phyloP scores from a whole-genome alignment of 2,888 invertebrate species.

The Celastrina argiolus region DNA sequence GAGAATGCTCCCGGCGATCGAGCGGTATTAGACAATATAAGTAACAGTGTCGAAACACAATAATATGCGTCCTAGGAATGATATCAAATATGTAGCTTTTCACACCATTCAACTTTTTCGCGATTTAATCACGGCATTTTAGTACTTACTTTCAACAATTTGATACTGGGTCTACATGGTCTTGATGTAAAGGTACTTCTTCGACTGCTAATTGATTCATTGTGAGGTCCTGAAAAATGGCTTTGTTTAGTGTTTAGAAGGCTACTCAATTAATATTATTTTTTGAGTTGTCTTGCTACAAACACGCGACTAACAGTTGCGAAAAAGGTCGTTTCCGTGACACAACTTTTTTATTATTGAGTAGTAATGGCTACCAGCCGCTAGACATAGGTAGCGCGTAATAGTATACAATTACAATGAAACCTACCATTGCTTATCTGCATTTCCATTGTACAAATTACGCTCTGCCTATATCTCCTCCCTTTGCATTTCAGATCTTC shows the following conservation, averaged over 20 bases:
- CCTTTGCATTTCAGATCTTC: constrained; percentile 64
- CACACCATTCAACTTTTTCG: no score
- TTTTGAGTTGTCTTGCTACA: no score
- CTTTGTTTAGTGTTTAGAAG: not conserved
- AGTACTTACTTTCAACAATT: constrained; percentile 65
- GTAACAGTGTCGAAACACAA: no score
- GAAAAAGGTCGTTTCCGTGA: no score
- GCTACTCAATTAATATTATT: not conserved
- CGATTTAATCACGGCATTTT: no score
- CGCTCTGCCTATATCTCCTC: constrained; percentile 75
- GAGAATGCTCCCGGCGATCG: no score
- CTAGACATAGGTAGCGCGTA: not conserved
- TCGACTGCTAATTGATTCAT: constrained; percentile 68
- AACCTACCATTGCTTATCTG: constrained; percentile 60
- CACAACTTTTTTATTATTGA: no score
- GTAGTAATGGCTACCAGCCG: no score
- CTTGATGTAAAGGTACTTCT: constrained; percentile 66
- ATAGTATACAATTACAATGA: constrained; percentile 22
- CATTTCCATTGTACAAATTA: constrained; percentile 71
- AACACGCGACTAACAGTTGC: no score
- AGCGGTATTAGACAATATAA: no score
- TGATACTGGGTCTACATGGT: constrained; percentile 61
- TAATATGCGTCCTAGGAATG: no score
- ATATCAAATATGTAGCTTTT: no score
- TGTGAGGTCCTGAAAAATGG: constrained; percentile 60